phyloP scores from a whole-genome alignment of 2,113 vertebrate species.

The Psilopogon haemacephalus region DNA sequence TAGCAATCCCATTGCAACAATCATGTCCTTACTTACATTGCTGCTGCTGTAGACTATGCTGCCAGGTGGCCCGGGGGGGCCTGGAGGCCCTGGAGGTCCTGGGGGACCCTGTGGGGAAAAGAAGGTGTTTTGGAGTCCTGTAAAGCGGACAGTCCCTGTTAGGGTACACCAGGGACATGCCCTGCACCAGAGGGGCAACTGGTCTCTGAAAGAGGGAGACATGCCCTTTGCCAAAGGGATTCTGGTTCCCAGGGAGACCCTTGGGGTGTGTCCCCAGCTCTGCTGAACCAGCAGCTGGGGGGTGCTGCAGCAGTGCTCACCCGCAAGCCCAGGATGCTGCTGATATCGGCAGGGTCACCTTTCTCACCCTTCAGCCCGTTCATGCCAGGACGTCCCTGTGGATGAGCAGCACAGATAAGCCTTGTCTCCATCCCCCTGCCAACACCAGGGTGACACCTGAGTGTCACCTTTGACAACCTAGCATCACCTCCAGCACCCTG shows the following conservation, averaged over 20 bases:
- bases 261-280: accelerated
- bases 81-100: slow-evolving; percentile 80
- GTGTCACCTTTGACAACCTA: neutral
- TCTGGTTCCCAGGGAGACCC: neutral
- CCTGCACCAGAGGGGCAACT: neutral
- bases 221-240: neutral
- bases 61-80: slow-evolving; percentile 74
- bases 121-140: neutral
- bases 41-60: slow-evolving; percentile 30
- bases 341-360: slow-evolving; percentile 75
- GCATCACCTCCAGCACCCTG: neutral
- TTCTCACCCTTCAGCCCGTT: slow-evolving; percentile 90
- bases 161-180: accelerated
- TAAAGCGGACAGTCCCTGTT: neutral
- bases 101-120: slow-evolving; percentile 50
- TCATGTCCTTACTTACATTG: slow-evolving; percentile 20
- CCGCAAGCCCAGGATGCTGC: slow-evolving; percentile 54
- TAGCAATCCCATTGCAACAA: neutral
- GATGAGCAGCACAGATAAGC: neutral
- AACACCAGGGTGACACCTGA: neutral
- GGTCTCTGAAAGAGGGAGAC: neutral
- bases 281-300: neutral
- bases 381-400: slow-evolving; percentile 90
- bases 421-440: accelerated
- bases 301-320: slow-evolving; percentile 70